Percentiles rank a stretch among this genome's conserved stretches.
These are phyloP conservation scores for Octomys mimax DNA, from an alignment of 2,797 vertebrate species.

Conservation along the genomic window DNA sequence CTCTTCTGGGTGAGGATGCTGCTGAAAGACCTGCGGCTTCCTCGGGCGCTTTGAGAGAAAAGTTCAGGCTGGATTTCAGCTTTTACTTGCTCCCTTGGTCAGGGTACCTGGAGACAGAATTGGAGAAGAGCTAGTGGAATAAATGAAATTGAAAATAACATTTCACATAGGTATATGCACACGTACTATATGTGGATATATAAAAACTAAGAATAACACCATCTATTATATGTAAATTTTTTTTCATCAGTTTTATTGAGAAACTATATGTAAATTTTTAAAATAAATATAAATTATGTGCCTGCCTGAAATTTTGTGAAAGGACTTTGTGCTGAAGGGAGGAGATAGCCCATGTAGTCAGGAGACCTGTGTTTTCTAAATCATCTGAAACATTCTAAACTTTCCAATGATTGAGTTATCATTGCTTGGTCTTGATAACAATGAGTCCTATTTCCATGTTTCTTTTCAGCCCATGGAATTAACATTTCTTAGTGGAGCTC, in stretches of 20 bases:
- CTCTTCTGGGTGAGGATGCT: not conserved
- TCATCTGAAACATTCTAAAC: slow-evolving; percentile 32
- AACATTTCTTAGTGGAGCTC: slow-evolving; percentile 25
- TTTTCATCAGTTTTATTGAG: no score
- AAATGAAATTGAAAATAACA: not conserved
- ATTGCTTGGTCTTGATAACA: slow-evolving; percentile 55
- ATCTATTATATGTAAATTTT: not conserved
- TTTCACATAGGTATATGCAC: no score
- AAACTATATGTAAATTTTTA: not conserved
- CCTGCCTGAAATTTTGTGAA: not conserved
- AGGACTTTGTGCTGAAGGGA: not conserved
- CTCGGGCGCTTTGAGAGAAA: not conserved
- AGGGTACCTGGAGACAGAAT: not conserved
- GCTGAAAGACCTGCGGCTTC: not conserved
- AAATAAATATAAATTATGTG: not conserved
- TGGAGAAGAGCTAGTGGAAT: slow-evolving; percentile 3
- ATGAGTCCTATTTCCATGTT: slow-evolving; percentile 58
- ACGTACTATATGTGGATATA: no score
- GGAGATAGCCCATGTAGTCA: not conserved
- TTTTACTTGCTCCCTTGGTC: not conserved
- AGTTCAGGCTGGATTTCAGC: not conserved
- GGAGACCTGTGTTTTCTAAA: slow-evolving; percentile 30
- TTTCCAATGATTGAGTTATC: slow-evolving; percentile 54
- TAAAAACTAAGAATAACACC: not conserved
- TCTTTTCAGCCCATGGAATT: slow-evolving; percentile 52